phyloP scores from a whole-genome alignment of 2,113 vertebrate genomes.

The Lota lota region DNA sequence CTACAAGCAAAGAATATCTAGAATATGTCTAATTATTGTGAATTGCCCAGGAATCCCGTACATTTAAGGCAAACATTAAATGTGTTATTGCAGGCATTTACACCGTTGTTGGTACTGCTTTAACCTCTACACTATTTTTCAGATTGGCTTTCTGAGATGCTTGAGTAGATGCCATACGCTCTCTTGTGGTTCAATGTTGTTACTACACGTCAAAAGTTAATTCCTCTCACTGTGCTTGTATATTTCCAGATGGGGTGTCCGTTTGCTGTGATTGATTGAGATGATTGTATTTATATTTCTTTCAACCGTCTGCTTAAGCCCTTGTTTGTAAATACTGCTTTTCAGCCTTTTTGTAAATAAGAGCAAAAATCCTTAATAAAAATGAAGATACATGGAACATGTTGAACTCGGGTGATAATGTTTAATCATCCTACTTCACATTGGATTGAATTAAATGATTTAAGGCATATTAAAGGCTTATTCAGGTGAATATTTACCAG shows the following conservation, averaged over 20 bases:
- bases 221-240: conserved; percentile 40
- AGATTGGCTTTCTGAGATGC: conserved; percentile 18
- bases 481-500: too few species aligned
- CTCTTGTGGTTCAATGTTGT: conserved; percentile 44
- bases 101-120: conserved; percentile 5
- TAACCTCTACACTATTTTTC: neutral
- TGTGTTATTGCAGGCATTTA: neutral
- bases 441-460: neutral
- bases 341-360: conserved; percentile 62
- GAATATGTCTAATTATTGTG: too few species aligned
- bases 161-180: conserved; percentile 38
- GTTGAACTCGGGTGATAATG: neutral
- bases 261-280: conserved; percentile 47
- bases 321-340: conserved; percentile 63
- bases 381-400: conserved; percentile 20
- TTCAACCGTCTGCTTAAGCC: conserved; percentile 46
- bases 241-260: conserved; percentile 23
- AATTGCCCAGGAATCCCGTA: neutral
- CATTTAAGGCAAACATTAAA: neutral
- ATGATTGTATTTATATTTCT: conserved; percentile 68
- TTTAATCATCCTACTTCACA: neutral
- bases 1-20: too few species aligned
- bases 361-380: conserved; percentile 62
- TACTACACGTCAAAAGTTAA: conserved; percentile 40
- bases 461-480: too few species aligned